A percentile compares a stretch with the other conserved stretches of the same genome.
These are phyloP conservation scores for Distichodus sexfasciatus DNA, from an alignment of 2,797 vertebrate species.

Conservation along the genomic window DNA sequence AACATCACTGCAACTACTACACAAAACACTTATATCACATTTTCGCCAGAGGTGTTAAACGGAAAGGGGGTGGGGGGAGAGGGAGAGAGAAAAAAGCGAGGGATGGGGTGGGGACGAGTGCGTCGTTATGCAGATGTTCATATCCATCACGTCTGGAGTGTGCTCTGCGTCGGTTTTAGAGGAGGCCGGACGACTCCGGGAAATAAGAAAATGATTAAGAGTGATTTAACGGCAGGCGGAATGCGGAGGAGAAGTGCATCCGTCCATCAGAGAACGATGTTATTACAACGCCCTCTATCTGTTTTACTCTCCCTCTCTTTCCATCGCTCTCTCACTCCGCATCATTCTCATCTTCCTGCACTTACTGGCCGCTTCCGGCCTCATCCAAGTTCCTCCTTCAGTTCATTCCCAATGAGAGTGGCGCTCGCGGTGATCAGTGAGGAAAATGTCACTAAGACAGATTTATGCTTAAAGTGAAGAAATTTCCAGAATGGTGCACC, in stretches of 20 bases:
- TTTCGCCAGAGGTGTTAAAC: constrained; percentile 17
- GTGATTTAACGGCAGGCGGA: constrained; percentile 63
- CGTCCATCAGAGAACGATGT: constrained; percentile 62
- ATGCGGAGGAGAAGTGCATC: constrained; percentile 58
- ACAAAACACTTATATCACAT: constrained; percentile 35
- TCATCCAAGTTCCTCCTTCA: neutral
- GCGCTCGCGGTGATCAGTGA: too few relatives aligned
- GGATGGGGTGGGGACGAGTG: neutral
- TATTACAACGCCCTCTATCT: constrained; percentile 41
- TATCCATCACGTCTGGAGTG: constrained; percentile 57
- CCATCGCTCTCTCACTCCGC: neutral
- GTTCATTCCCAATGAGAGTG: constrained; percentile 26
- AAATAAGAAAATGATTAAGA: constrained; percentile 76
- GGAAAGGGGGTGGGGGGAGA: neutral
- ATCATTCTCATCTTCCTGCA: neutral
- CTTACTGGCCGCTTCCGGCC: neutral
- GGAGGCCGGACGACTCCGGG: constrained; percentile 62
- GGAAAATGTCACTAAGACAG: too few relatives aligned
- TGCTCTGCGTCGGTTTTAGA: constrained; percentile 44
- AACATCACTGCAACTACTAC: constrained; percentile 25
- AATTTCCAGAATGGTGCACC: too few relatives aligned
- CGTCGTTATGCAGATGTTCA: neutral
- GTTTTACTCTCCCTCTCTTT: neutral
- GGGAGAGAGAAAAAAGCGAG: neutral
- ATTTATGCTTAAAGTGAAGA: too few relatives aligned